Conservation (phyloP, 2,888 invertebrate species). For the Orgyia antiqua region DNA sequence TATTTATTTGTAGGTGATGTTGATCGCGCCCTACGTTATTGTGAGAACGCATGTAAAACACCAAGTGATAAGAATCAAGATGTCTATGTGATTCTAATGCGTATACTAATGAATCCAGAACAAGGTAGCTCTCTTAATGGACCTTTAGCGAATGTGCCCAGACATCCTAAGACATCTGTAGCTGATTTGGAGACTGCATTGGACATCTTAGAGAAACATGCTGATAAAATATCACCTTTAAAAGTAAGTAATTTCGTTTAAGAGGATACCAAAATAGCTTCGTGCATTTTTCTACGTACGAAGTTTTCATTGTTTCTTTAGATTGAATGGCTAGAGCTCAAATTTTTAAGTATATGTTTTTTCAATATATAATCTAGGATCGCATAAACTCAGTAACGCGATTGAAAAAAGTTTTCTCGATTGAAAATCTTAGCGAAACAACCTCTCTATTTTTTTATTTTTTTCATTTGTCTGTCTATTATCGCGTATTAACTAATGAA, state of each 20-base stretch:
- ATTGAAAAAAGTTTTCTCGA: no score
- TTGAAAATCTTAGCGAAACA: no score
- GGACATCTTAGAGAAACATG: conserved; percentile 88
- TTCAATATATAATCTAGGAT: no score
- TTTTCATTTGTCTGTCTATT: no score
- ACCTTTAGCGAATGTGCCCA: conserved; percentile 61
- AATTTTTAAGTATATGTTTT: no score
- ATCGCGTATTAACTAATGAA: no score
- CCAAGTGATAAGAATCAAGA: conserved; percentile 52
- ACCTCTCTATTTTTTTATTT: no score
- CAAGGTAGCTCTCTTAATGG: conserved; percentile 48
- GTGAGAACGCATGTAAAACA: conserved; percentile 82
- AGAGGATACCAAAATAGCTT: no score
- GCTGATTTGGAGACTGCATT: conserved; percentile 90
- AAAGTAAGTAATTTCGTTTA: conserved; percentile 81
- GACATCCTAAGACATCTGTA: conserved; percentile 80
- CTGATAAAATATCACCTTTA: conserved; percentile 89
- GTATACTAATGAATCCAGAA: conserved; percentile 63
- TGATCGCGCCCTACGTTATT: conserved; percentile 90
- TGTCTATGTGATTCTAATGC: conserved; percentile 81
- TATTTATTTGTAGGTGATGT: conserved; percentile 79
- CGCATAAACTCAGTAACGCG: no score
- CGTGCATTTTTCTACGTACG: no score
- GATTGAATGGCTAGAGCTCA: no score
- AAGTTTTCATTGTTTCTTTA: no score